phyloP scores from a whole-genome alignment of 2,888 invertebrate species.

The Biston stratarius region DNA sequence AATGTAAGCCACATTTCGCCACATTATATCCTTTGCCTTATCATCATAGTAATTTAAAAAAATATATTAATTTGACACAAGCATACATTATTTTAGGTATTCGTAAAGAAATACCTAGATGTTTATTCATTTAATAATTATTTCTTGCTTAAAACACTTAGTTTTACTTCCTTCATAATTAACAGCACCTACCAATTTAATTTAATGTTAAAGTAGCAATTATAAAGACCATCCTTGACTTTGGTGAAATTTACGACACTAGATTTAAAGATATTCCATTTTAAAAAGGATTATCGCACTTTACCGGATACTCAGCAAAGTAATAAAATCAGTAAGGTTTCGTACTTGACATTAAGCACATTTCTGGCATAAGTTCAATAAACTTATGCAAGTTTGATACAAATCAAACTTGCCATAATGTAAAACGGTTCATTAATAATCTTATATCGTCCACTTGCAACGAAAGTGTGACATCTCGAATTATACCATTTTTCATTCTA shows the following conservation, averaged over 20 bases:
- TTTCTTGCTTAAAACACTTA: no score
- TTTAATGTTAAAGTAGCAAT: not conserved
- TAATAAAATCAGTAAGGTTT: not conserved
- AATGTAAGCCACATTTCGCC: not conserved
- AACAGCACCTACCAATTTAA: not conserved
- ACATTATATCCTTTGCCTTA: not conserved
- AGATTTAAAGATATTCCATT: slow-evolving; percentile 5
- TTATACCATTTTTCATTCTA: no score
- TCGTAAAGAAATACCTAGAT: no score
- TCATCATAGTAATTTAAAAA: not conserved
- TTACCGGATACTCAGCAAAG: not conserved
- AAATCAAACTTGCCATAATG: not conserved
- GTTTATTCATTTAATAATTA: no score
- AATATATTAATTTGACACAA: no score
- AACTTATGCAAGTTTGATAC: no score
- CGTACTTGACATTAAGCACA: not conserved
- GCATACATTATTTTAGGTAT: no score
- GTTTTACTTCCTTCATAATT: no score
- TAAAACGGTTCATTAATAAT: no score
- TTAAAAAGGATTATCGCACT: not conserved
- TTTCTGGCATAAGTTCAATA: not conserved
- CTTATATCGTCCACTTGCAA: no score
- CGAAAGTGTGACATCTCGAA: no score
- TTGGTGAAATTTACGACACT: slow-evolving; percentile 4
- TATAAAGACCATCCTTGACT: not conserved